Evolutionary conservation across 2,797 vertebrate genomes (phyloP).

Genomic region (Pseudomugil gertrudae): DNA sequence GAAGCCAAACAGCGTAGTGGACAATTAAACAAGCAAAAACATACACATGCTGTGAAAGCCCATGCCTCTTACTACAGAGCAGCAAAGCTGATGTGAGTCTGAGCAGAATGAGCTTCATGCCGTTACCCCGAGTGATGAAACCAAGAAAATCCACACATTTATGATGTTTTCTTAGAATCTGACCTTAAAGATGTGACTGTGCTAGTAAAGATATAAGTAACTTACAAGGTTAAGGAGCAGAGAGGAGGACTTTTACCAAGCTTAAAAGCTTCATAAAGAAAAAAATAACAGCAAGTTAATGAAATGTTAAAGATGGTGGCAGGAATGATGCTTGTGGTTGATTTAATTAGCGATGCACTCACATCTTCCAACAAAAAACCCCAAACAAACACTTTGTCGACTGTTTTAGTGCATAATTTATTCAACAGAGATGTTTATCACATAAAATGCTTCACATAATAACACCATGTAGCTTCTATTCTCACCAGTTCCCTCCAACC

Average conservation of each 20-base stretch:
- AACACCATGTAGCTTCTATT: too few relatives aligned
- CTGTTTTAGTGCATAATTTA: background rate
- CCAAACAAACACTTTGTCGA: background rate
- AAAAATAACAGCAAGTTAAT: background rate
- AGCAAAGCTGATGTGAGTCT: background rate
- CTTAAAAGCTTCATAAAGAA: background rate
- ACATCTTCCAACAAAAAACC: background rate
- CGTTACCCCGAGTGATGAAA: background rate
- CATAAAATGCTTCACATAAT: background rate
- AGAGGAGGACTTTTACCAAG: background rate
- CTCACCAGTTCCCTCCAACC: background rate
- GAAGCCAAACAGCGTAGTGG: conserved; percentile 33
- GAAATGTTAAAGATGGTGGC: background rate
- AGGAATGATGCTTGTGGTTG: background rate
- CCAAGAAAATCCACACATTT: background rate
- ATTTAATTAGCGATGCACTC: background rate
- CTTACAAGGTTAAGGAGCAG: background rate
- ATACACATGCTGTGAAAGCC: conserved; percentile 14
- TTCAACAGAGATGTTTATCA: background rate
- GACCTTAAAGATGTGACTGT: background rate
- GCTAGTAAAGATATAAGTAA: background rate
- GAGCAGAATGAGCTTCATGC: background rate
- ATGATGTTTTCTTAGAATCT: background rate
- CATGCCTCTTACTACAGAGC: conserved; percentile 1
- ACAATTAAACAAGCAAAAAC: conserved; percentile 36